Conservation (phyloP, 2,113 vertebrate genomes). For the Sula dactylatra region DNA sequence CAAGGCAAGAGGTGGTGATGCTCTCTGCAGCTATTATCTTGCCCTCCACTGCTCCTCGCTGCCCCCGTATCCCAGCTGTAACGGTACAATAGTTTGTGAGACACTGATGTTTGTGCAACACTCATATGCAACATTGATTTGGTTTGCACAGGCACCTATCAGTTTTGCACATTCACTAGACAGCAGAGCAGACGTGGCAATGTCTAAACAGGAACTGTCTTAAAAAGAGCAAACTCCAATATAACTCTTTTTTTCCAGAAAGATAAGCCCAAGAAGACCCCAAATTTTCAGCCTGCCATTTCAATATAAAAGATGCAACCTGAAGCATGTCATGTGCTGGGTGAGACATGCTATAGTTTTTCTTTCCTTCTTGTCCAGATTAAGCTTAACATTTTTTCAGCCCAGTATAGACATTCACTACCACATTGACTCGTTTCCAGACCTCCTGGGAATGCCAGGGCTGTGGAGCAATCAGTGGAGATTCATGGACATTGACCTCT, state of each 20-base stretch:
- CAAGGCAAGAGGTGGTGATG: not conserved
- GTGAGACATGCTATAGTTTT: not conserved
- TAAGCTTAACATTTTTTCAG: not conserved
- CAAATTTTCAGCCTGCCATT: not conserved
- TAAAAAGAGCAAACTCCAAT: not conserved
- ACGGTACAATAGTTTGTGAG: not conserved
- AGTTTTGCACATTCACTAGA: fast-evolving
- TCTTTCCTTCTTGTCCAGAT: not conserved
- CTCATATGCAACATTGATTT: fast-evolving
- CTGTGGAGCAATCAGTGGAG: not conserved
- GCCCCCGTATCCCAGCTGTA: not conserved
- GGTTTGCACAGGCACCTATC: not conserved
- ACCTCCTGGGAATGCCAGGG: not conserved
- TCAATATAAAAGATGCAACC: not conserved
- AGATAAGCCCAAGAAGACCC: not conserved
- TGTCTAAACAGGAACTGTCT: not conserved
- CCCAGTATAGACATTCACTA: not conserved
- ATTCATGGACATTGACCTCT: not conserved
- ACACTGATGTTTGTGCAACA: not conserved
- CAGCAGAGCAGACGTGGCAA: not conserved
- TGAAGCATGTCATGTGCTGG: not conserved
- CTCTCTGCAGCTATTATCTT: not conserved
- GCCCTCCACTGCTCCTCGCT: not conserved
- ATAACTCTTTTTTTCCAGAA: not conserved
- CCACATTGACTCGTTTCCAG: not conserved